Evolutionary conservation across 1,140 invertebrate genomes (phyloP).

Genomic region (Monomorium pharaonis): DNA sequence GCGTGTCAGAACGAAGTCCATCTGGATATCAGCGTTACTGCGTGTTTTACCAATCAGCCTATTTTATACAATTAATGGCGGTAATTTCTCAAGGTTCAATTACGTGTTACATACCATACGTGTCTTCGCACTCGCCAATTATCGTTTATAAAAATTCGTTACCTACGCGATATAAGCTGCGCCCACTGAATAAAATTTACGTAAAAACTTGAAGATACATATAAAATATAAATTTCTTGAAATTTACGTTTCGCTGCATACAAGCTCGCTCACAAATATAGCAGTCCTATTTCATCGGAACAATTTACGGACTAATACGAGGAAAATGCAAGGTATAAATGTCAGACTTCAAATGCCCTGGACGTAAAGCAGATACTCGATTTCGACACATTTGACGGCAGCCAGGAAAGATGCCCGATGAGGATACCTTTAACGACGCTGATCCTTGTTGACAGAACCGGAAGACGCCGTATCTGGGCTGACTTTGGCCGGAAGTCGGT

Average conservation of each 20-base stretch:
- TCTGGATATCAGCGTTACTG: not conserved
- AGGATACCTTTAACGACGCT: not conserved
- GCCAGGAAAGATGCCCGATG: not conserved
- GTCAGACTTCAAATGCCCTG: not conserved
- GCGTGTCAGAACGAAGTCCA: not conserved
- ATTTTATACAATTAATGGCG: not conserved
- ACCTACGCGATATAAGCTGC: not conserved
- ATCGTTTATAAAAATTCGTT: not conserved
- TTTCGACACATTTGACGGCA: not conserved
- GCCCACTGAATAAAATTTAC: slow-evolving; percentile 10
- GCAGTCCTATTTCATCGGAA: slow-evolving; percentile 1
- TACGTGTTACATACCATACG: not conserved
- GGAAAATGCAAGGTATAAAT: slow-evolving; percentile 5
- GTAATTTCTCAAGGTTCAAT: not conserved
- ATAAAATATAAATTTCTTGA: not conserved
- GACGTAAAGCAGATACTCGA: slow-evolving; percentile 9
- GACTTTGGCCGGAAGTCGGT: slow-evolving; percentile 35
- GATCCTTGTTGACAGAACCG: slow-evolving; percentile 40
- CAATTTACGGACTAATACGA: not conserved
- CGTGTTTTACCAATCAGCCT: not conserved
- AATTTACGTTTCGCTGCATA: not conserved
- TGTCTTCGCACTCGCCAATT: not conserved
- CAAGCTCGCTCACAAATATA: not conserved
- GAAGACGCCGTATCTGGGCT: slow-evolving; percentile 30
- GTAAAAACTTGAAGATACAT: not conserved